A percentile compares a stretch with the other conserved stretches of the same genome.
phyloP scores from a whole-genome alignment of 2,113 vertebrate species.

The Empidonax alnorum region DNA sequence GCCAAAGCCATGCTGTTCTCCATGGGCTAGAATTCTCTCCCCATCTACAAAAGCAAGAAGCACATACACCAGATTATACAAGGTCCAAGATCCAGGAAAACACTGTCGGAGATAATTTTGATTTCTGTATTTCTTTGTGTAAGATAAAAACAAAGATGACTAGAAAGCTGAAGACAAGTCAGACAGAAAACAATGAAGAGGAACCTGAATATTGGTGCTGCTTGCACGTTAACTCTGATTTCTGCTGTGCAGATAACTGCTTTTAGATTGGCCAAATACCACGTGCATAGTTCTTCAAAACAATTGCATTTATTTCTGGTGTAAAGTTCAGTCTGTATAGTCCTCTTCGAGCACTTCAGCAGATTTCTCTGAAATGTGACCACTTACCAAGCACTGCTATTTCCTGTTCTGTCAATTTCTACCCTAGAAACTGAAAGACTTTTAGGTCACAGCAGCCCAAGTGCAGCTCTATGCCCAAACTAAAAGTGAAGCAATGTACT shows the following conservation, averaged over 20 bases:
- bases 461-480: background rate
- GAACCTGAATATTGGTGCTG: background rate
- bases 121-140: background rate
- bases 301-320: background rate
- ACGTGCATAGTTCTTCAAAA: background rate
- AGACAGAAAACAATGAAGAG: background rate
- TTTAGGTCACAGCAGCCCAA: background rate
- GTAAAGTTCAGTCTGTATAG: conserved; percentile 1
- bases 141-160: background rate
- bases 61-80: background rate
- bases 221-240: background rate
- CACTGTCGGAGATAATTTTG: background rate
- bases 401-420: background rate
- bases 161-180: background rate
- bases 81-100: background rate
- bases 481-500: background rate
- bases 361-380: conserved; percentile 11
- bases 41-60: conserved; percentile 57
- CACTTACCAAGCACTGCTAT: background rate
- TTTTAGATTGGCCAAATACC: background rate
- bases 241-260: background rate
- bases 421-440: background rate
- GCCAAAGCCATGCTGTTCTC: conserved; percentile 91
- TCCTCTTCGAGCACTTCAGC: conserved; percentile 2
- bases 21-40: conserved; percentile 83